Evolutionary conservation across 2,113 vertebrate species (phyloP), one percentile per base, ranked within the genome.

Genomic region (Ursus arctos): DNA sequence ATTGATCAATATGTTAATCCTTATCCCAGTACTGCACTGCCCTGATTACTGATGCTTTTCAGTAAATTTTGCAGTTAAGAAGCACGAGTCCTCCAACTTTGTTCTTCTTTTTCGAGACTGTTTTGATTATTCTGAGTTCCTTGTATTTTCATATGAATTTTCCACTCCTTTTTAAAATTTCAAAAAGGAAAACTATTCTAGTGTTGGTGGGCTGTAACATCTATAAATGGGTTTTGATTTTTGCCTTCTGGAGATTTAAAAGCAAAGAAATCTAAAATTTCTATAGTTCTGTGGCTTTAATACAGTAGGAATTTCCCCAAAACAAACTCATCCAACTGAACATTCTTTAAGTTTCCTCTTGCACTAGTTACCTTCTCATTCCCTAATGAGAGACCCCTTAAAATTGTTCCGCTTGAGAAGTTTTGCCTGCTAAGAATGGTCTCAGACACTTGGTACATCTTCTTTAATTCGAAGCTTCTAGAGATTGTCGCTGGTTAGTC

Each of bases 251-350:
- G 76, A 15, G 47, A 84, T 92, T 83, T 67, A 55, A 94, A 96
- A 97, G 26, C 84, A 96, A 92, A 95, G 28, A 67, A 93, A 81
- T 63, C 57, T 67, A 90, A 97, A 80, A 88, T 95, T n/a, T 65
- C 63, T 71, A 51, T 82, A 71, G 69, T 67, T 93, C 69, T 96
- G 4, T 83, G 51, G 2, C 47, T 80, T 92, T 10, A 24, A n/a
- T 43, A 12, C 14, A 94, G 74, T 65, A 96, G 65, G 63, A 77
- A 95, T 92, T 63, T 88, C 80, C 76, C 51, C 16, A 21, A 87
- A 94, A 82, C n/a, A 96, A 96, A 15, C 85, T 90, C 79, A 96
- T 72, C 36, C 77, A 97, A 69, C 36, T 74, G 57, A 95, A 88
- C 6, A 79, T 92, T 92, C 67, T 93, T 90, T 86, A 59, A 36